Conservation (phyloP, 2,888 invertebrate genomes). For the Ptilodon capucinus region DNA sequence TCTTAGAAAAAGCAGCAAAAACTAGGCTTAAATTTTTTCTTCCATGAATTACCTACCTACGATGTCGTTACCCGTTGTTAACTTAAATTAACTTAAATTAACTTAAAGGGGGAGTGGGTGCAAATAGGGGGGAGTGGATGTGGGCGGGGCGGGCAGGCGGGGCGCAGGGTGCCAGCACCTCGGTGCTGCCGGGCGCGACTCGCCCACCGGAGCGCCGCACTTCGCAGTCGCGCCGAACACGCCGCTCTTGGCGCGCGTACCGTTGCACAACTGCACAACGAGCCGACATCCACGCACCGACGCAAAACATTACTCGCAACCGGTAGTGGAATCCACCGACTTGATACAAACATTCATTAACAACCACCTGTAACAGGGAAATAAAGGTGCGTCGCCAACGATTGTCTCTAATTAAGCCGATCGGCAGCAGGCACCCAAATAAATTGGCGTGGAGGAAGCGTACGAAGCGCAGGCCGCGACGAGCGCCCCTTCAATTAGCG, state of each 20-base stretch:
- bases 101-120: slow-evolving; percentile 60
- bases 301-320: not conserved
- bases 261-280: slow-evolving; percentile 38
- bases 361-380: slow-evolving; percentile 51
- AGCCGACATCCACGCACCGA: slow-evolving; percentile 23
- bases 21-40: not conserved
- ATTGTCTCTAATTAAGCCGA: slow-evolving; percentile 59
- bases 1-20: not conserved
- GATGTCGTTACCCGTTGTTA: slow-evolving; percentile 11
- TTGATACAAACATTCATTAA: slow-evolving; percentile 14
- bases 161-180: slow-evolving; percentile 68
- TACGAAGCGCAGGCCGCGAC: slow-evolving; percentile 56
- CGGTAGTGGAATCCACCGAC: slow-evolving; percentile 12
- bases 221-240: slow-evolving; percentile 68
- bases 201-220: slow-evolving; percentile 62
- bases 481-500: slow-evolving; percentile 71
- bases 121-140: slow-evolving; percentile 51
- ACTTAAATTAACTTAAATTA: no score
- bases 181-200: slow-evolving; percentile 57
- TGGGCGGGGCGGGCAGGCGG: slow-evolving; percentile 72
- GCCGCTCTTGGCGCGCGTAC: slow-evolving; percentile 62
- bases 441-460: slow-evolving; percentile 77
- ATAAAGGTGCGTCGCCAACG: slow-evolving; percentile 61
- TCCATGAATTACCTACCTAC: not conserved
- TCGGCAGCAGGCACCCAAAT: slow-evolving; percentile 69